Base-by-base conservation (phyloP, 2,888 invertebrate species). In the Synanthedon vespiformis region DNA sequence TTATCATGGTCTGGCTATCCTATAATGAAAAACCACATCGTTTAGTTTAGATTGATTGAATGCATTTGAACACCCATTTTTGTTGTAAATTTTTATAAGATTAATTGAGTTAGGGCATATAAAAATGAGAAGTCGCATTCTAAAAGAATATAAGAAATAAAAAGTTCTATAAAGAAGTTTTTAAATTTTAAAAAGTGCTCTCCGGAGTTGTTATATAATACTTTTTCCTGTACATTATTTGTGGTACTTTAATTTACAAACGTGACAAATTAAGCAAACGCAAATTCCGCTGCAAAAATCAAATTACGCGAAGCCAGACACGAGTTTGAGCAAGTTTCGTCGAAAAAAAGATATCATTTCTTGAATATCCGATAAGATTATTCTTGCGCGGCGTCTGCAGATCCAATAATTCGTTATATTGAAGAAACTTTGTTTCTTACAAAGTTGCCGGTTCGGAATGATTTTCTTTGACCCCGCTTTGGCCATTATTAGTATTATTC, bases 371-470 rank as follows among this genome's bases (percentile, higher is more conserved):
- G 72, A 76, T 74, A 73, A 67, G 66, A 68, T 68, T 70, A 69
- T 68, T 67, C 66, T 62, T 57, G 55, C 63, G 65, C 70, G 72
- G 67, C 72, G 72, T 73, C 74, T 71, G 68, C 67, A 74, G 73
- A 77, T 80, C 80, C 78, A 83, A 83, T 83, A 81, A 83, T 82
- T 82, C 79, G 77, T 80, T 77, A 79, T 78, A 78, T 79, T 77
- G 76, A 79, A 80, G 74, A 80, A 81, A 81, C 65, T 81, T 82
- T 74, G 63, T 69, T 70, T 66, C 70, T 65, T 62, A 62, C 71
- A 62, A 74, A 81, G 72, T 76, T 77, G 63, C 65, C 69, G 64
- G 63, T 71, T 71, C 68, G 70, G 70, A 75, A 79, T 80, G 69
- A 81, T 77, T 78, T 74, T 74, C 76, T 79, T 79, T 78, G 79